phyloP scores from a whole-genome alignment of 1,140 invertebrate species.

The Gryon sp. region DNA sequence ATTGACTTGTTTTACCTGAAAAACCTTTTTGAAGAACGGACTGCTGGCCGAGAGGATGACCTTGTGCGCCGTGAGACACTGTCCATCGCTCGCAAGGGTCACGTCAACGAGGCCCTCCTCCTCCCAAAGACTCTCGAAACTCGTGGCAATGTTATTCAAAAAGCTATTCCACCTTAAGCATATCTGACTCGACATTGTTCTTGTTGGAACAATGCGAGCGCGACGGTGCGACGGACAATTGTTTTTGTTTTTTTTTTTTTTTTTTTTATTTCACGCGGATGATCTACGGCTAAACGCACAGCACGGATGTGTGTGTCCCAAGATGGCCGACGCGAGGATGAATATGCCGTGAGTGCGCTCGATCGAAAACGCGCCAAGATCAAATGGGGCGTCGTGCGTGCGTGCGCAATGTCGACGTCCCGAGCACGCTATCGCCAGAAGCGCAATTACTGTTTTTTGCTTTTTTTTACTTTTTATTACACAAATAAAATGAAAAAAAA shows the following conservation, averaged over 20 bases:
- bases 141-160: slow-evolving; percentile 82
- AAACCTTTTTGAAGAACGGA: slow-evolving; percentile 85
- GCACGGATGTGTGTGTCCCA: slow-evolving; percentile 23
- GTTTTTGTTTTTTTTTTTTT: not conserved
- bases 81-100: slow-evolving; percentile 85
- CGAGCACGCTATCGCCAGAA: slow-evolving; percentile 3
- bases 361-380: slow-evolving; percentile 63
- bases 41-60: slow-evolving; percentile 87
- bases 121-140: slow-evolving; percentile 83
- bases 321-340: slow-evolving; percentile 32
- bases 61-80: slow-evolving; percentile 85
- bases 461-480: slow-evolving; percentile 3
- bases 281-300: slow-evolving; percentile 21
- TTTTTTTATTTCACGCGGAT: not conserved
- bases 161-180: slow-evolving; percentile 85
- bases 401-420: slow-evolving; percentile 42
- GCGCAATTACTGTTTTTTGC: not conserved
- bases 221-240: not conserved
- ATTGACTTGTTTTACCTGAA: slow-evolving; percentile 82
- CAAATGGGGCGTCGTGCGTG: slow-evolving; percentile 55
- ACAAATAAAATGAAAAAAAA: too few relatives aligned
- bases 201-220: slow-evolving; percentile 12
- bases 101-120: slow-evolving; percentile 86
- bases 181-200: slow-evolving; percentile 79
- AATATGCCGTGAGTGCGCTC: slow-evolving; percentile 31